Evolutionary conservation across 2,113 vertebrate species (phyloP).

Genomic region (Albula goreensis): DNA sequence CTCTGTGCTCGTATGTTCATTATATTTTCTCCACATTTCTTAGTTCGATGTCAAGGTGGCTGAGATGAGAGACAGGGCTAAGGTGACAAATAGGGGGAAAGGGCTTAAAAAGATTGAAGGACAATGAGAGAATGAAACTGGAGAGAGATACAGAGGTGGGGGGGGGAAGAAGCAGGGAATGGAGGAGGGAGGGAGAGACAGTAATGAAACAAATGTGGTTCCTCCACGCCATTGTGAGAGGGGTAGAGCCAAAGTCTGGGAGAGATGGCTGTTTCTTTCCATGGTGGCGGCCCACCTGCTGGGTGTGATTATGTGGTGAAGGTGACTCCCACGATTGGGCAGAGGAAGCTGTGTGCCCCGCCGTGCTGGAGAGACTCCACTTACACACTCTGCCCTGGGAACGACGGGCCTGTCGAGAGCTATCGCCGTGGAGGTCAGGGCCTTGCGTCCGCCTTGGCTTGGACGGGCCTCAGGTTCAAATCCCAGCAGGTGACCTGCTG

Average conservation of each 20-base stretch:
- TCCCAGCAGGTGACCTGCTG: background rate
- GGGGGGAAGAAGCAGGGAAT: background rate
- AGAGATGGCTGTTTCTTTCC: conserved; percentile 28
- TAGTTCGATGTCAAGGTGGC: conserved; percentile 2
- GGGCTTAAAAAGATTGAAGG: background rate
- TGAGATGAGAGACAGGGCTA: background rate
- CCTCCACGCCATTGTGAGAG: conserved; percentile 26
- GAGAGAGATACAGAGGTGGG: background rate
- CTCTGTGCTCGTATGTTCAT: background rate
- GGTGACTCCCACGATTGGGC: conserved; percentile 33
- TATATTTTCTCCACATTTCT: background rate
- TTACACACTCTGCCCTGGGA: background rate
- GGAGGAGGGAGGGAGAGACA: conserved; percentile 21
- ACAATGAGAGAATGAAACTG: background rate
- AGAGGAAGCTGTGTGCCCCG: background rate
- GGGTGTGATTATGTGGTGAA: conserved; percentile 39
- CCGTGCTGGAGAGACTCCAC: background rate
- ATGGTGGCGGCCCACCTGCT: conserved; percentile 33
- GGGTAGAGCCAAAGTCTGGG: background rate
- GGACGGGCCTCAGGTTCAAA: background rate
- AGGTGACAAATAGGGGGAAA: background rate
- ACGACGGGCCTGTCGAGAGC: background rate
- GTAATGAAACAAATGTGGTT: conserved; percentile 38
- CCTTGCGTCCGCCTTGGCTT: background rate
- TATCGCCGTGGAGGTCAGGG: too few species aligned